Percentiles rank a stretch among this genome's conserved stretches.
Evolutionary conservation across 2,797 vertebrate species (phyloP).

Genomic region (Allobates femoralis): DNA sequence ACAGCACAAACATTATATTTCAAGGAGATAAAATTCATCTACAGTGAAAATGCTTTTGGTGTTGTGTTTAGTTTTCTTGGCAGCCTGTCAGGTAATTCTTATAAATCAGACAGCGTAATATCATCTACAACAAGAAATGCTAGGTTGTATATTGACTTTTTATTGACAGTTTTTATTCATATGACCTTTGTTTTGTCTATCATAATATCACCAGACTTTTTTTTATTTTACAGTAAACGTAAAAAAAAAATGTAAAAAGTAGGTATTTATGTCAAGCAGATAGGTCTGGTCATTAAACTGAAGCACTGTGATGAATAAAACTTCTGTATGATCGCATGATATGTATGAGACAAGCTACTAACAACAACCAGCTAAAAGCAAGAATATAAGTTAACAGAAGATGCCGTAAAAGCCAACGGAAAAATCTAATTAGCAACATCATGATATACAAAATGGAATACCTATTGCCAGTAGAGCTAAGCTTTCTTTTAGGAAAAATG

Average conservation of each 20-base stretch:
- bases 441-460: neutral
- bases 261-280: neutral
- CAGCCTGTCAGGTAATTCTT: constrained; percentile 49
- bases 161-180: constrained; percentile 9
- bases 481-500: neutral
- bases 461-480: neutral
- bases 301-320: neutral
- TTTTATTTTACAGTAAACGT: constrained; percentile 17
- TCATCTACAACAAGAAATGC: constrained; percentile 4
- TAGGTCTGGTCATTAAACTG: neutral
- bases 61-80: constrained; percentile 60
- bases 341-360: neutral
- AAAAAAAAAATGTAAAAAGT: neutral
- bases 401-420: neutral
- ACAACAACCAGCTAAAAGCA: neutral
- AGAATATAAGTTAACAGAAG: neutral
- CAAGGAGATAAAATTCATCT: constrained; percentile 18
- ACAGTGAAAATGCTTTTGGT: constrained; percentile 55
- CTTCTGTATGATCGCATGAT: neutral
- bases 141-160: constrained; percentile 14
- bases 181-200: constrained; percentile 21
- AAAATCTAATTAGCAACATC: neutral
- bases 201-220: neutral
- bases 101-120: constrained; percentile 56
- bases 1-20: constrained; percentile 38